A percentile compares a stretch with the other conserved stretches of the same genome.
These are phyloP conservation scores for Dromas ardeola DNA, from an alignment of 2,113 vertebrate species.

Conservation along the genomic window DNA sequence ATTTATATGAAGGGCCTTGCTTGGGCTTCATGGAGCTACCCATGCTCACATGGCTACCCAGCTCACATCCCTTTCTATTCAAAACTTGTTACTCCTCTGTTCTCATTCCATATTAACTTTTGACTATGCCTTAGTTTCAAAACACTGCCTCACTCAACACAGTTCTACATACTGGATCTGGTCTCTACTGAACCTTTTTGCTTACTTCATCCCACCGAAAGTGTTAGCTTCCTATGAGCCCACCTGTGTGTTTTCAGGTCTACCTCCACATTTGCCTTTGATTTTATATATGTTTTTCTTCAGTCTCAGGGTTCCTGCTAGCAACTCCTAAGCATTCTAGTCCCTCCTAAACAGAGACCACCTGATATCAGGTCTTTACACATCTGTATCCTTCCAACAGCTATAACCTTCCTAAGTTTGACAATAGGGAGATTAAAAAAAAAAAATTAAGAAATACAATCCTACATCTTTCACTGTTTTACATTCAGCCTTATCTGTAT, in stretches of 20 bases:
- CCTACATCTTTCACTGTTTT: not conserved
- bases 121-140: not conserved
- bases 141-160: not conserved
- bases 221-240: not conserved
- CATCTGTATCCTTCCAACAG: not conserved
- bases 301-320: not conserved
- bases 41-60: too few relatives aligned
- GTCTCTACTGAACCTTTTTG: not conserved
- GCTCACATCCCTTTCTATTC: fast-evolving
- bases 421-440: not conserved
- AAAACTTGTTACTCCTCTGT: not conserved
- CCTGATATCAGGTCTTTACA: not conserved
- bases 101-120: not conserved
- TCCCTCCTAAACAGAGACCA: not conserved
- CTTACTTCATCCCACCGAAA: not conserved
- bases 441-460: not conserved
- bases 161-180: not conserved
- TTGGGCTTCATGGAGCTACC: not conserved
- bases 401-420: not conserved
- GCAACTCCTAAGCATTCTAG: not conserved
- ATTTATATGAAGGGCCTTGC: not conserved
- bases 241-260: not conserved
- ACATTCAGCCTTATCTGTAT: not conserved
- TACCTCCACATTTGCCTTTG: not conserved
- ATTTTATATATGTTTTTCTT: not conserved